Evolutionary conservation across 1,140 invertebrate genomes (phyloP).

Genomic region (Leguminivora glycinivorella): DNA sequence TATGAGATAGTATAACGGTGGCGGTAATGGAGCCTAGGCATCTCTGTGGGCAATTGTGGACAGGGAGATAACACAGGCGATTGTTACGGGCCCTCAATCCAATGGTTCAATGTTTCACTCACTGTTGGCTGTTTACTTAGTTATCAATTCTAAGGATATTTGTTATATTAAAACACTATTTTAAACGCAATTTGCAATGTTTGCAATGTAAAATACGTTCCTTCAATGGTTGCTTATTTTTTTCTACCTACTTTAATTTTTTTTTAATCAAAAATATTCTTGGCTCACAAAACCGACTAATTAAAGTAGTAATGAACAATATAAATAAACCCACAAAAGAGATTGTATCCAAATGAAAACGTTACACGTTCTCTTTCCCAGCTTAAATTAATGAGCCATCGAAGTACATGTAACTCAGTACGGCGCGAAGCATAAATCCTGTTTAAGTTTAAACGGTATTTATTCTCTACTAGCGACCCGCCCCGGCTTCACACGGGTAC

Average conservation of each 20-base stretch:
- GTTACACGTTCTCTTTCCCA: constrained; percentile 23
- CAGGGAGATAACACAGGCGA: neutral
- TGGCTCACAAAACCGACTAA: neutral
- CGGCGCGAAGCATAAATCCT: constrained; percentile 24
- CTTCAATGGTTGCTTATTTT: neutral
- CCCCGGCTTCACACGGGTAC: too few species aligned
- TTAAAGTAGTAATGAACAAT: neutral
- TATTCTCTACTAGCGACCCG: too few species aligned
- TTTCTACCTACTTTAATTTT: neutral
- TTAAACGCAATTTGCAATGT: neutral
- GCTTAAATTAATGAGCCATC: constrained; percentile 28
- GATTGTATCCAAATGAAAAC: constrained; percentile 23
- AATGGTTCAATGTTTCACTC: constrained; percentile 5
- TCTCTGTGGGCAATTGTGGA: neutral
- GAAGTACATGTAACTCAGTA: constrained; percentile 18
- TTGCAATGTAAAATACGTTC: neutral
- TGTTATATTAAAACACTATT: neutral
- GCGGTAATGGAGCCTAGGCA: neutral
- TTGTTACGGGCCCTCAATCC: neutral
- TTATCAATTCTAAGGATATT: neutral
- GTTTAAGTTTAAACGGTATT: constrained; percentile 23
- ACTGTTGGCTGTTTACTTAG: neutral
- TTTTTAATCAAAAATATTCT: neutral
- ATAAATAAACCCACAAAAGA: constrained; percentile 2
- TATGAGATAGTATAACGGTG: constrained; percentile 1